Evolutionary conservation across 1,140 invertebrate genomes (phyloP), one percentile per base, ranked within the genome.

Genomic region (Potamilus streckersoni): DNA sequence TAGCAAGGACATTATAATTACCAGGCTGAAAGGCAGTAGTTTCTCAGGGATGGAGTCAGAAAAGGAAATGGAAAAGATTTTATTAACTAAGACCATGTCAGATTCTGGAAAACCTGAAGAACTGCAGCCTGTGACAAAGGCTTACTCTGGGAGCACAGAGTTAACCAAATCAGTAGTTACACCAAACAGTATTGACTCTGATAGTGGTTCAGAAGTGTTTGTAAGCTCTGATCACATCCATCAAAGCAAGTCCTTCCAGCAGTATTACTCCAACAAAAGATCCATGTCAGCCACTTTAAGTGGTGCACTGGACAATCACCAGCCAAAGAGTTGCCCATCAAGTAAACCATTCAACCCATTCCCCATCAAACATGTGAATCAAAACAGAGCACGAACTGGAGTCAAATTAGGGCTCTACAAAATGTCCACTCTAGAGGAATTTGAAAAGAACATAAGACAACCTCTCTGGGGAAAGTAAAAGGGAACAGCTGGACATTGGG

Each of bases 361-460:
- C 68, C 85, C 86, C 12, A 74, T 79, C 17, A 80, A 82, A 69
- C 81, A 85, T 23, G 61, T 84, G 64, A 87, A 83, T 75, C 74
- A 78, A 55, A 82, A 84, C 66, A 64, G 85, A 27, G 81, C 82
- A 0, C 79, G 81, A 27, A 85, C 84, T 66, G 86, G 86, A 27
- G 70, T 88, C 0, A 85, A 85, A 66, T 74, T 88, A 8, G 87
- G 87, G 5, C 78, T 88, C 27, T 88, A 88, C 75, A 82, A 76
- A 23, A 70, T 75, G 16, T 82, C 82, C 12, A 83, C 81, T 23
- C 61, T 82, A 16, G 71, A 82, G 57, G 69, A 76, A 71, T 76
- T 59, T 68, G 75, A 76, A n/a, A 70, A 59, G 27, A 76, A 60
- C 56, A 38, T 76, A 6, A 76, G 72, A 61, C 75, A 76, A 59